Conservation (phyloP, 30 jellyfish, hydroid and myxozoan genomes). For the Pelagia noctiluca region DNA sequence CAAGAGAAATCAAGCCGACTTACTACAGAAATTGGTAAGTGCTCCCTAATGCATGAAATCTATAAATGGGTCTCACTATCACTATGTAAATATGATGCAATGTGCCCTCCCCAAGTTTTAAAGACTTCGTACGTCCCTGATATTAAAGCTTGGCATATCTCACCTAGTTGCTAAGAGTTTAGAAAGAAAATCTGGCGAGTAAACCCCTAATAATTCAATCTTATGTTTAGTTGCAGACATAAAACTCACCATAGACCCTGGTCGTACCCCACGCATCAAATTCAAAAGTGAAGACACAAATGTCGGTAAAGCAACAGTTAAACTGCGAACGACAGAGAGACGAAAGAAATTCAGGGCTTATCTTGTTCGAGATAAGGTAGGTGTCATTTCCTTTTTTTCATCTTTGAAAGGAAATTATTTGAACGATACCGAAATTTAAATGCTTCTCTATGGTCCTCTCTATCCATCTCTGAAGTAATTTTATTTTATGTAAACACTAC, state of each 20-base stretch:
- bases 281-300: slow-evolving; percentile 40
- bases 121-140: no score
- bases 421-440: no score
- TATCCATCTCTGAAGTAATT: no score
- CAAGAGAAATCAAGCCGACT: slow-evolving; percentile 58
- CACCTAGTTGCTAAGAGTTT: background rate
- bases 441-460: no score
- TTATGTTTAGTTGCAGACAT: slow-evolving; percentile 47
- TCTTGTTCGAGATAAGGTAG: slow-evolving; percentile 57
- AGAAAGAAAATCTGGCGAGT: background rate
- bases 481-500: no score
- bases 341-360: slow-evolving; percentile 15
- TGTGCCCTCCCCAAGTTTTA: no score
- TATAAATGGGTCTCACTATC: no score
- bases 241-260: slow-evolving; percentile 73
- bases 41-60: no score
- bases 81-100: no score
- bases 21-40: slow-evolving; percentile 37
- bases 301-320: background rate
- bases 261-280: slow-evolving; percentile 75
- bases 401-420: no score
- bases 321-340: background rate
- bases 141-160: background rate
- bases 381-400: no score
- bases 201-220: no score